A percentile compares a stretch with the other conserved stretches of the same genome.
phyloP scores from a whole-genome alignment of 2,797 vertebrate genomes.

The Cyprinodon diabolis region DNA sequence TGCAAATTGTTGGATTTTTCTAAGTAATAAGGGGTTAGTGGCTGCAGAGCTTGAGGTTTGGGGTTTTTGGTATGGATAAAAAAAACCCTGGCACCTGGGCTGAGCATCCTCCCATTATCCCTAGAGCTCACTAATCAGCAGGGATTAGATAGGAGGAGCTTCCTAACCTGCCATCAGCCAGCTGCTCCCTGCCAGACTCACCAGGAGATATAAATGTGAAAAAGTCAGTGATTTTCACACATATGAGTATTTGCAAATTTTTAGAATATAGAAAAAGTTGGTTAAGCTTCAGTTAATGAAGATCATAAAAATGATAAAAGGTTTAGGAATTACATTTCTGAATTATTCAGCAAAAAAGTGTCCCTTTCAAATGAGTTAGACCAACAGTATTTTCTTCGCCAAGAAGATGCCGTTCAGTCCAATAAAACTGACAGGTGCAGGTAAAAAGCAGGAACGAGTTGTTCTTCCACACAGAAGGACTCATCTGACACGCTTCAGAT shows the following conservation, averaged over 20 bases:
- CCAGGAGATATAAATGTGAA: not conserved
- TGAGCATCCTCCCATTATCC: conserved; percentile 29
- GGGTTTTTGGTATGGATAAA: conserved; percentile 18
- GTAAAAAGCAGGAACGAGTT: not conserved
- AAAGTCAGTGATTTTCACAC: not conserved
- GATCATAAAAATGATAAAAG: not conserved
- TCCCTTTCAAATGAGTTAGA: not conserved
- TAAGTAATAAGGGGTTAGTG: conserved; percentile 28
- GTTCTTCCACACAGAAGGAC: not conserved
- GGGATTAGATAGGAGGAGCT: conserved; percentile 40
- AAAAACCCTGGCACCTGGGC: conserved; percentile 34
- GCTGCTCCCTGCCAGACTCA: conserved; percentile 43
- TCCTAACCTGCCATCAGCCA: conserved; percentile 69
- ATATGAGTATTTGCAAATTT: not conserved
- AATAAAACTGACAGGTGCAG: no score
- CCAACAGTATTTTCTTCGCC: not conserved
- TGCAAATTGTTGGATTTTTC: conserved; percentile 55
- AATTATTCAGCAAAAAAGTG: not conserved
- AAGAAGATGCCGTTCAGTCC: not conserved
- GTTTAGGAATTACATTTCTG: not conserved
- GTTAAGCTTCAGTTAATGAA: not conserved
- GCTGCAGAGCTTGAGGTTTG: conserved; percentile 15
- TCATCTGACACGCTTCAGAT: not conserved
- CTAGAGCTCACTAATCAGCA: conserved; percentile 53
- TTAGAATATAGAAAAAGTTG: not conserved